Conservation (phyloP, 2,888 invertebrate genomes). For the Plebejus argus region DNA sequence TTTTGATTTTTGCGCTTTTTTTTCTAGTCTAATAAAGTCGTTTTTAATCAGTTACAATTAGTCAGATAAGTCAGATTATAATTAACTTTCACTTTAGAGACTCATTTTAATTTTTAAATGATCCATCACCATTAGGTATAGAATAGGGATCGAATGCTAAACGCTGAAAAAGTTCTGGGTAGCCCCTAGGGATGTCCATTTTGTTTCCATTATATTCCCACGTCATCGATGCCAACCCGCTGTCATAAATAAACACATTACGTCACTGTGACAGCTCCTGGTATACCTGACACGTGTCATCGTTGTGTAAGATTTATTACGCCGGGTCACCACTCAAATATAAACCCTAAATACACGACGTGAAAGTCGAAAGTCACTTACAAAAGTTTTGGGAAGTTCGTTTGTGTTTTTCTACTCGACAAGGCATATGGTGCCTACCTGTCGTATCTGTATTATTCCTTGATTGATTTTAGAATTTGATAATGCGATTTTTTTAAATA, state of each 20-base stretch:
- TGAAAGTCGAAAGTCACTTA: conserved; percentile 45
- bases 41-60: neutral
- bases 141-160: neutral
- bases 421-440: conserved; percentile 56
- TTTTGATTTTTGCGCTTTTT: too few relatives aligned
- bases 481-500: conserved; percentile 42
- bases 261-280: conserved; percentile 71
- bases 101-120: neutral
- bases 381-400: conserved; percentile 38
- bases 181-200: conserved; percentile 25
- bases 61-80: too few relatives aligned
- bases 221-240: conserved; percentile 57
- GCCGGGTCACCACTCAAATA: conserved; percentile 36
- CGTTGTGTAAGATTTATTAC: conserved; percentile 57
- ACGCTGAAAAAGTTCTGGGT: neutral
- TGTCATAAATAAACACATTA: conserved; percentile 71
- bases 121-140: neutral
- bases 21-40: neutral
- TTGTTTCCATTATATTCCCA: conserved; percentile 51
- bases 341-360: conserved; percentile 36
- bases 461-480: conserved; percentile 59
- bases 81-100: neutral
- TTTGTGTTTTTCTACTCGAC: conserved; percentile 46
- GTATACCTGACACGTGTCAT: conserved; percentile 67
- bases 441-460: conserved; percentile 61